Evolutionary conservation across 1,140 invertebrate genomes (phyloP).

Genomic region (Temnothorax curvispinosus): DNA sequence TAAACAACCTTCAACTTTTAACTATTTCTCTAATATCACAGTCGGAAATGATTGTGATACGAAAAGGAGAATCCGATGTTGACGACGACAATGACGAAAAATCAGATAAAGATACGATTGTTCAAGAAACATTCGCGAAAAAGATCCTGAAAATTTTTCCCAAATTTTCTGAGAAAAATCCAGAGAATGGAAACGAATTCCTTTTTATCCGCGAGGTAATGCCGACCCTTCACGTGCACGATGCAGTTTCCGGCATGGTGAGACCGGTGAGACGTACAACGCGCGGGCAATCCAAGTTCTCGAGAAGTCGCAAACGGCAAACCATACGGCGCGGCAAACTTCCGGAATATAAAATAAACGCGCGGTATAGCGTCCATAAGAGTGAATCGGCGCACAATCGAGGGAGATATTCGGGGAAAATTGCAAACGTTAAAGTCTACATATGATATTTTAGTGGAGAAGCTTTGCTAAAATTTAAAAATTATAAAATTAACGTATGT

Average conservation of each 20-base stretch:
- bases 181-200: conserved; percentile 47
- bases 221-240: conserved; percentile 27
- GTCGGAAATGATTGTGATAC: conserved; percentile 41
- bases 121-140: conserved; percentile 1
- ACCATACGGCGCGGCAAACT: conserved; percentile 27
- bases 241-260: conserved; percentile 45
- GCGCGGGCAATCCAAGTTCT: conserved; percentile 47
- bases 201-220: conserved; percentile 52
- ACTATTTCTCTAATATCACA: conserved; percentile 14
- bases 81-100: background rate
- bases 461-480: background rate
- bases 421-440: conserved; percentile 25
- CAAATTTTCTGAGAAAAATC: conserved; percentile 47
- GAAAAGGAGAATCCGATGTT: background rate
- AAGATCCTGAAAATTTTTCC: background rate
- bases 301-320: conserved; percentile 43
- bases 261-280: conserved; percentile 38
- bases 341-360: conserved; percentile 62
- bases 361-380: conserved; percentile 40
- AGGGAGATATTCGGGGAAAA: conserved; percentile 17
- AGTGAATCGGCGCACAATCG: conserved; percentile 40
- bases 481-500: background rate
- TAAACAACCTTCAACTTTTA: conserved; percentile 24
- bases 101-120: conserved; percentile 5
- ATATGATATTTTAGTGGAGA: background rate